Conservation (phyloP, 2,113 vertebrate species). For the Camelus bactrianus region DNA sequence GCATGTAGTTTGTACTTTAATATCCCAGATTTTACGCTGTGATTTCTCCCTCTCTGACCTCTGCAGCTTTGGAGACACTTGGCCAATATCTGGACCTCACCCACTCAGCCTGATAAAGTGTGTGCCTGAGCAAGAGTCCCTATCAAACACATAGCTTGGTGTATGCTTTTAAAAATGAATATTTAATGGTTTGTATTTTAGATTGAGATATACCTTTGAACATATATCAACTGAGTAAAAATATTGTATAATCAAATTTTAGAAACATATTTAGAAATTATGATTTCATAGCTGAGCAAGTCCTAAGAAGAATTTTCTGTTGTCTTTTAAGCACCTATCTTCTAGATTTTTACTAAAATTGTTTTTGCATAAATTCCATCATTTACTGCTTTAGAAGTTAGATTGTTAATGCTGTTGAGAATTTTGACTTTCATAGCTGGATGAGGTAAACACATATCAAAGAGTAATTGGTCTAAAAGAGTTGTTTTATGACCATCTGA, state of each 20-base stretch:
- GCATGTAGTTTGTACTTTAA: not conserved
- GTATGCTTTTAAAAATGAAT: not conserved
- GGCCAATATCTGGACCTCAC: not conserved
- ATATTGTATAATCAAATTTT: not conserved
- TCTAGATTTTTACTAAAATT: not conserved
- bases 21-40: not conserved
- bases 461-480: not conserved
- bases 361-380: not conserved
- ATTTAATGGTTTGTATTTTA: not conserved
- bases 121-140: not conserved
- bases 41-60: not conserved
- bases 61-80: rapidly evolving
- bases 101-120: not conserved
- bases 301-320: not conserved
- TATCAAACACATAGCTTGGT: not conserved
- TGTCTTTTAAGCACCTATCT: not conserved
- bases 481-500: not conserved
- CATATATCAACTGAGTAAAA: not conserved
- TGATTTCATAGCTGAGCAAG: not conserved
- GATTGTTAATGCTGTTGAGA: not conserved
- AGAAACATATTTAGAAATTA: not conserved
- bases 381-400: not conserved
- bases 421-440: not conserved
- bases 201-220: not conserved
- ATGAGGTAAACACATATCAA: not conserved